Base-by-base conservation (phyloP, 2,797 vertebrate genomes). In the Esox lucius region DNA sequence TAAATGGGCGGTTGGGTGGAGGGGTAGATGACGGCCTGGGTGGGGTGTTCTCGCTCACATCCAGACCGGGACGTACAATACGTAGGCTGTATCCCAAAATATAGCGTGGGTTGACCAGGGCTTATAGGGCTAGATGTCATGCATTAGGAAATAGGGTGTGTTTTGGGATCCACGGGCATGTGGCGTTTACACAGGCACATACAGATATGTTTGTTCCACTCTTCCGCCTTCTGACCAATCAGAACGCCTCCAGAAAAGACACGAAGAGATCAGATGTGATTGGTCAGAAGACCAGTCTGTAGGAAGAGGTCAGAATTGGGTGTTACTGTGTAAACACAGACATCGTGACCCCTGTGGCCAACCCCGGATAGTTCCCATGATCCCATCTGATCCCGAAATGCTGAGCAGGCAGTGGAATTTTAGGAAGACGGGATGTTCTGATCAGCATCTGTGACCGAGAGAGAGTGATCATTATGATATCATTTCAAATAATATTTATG, bases 341-440 rank as follows among this genome's bases (percentile, higher is more conserved):
- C 74, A 70, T 22, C 35, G 65, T 24, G 51, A 35, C 67, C 42
- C 39, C 26, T 16, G 80, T 56, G 76, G 84, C n/a, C 78, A 78
- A 82, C 85, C 83, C 65, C 81, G 88, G 88, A 81, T 86, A 88
- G 89, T 93, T 92, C 91, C 87, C 91, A 93, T 86, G 90, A 90
- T 87, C 87, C 80, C 65, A 17, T 74, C 49, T 56, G 59, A 72
- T 76, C 73, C 80, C 78, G 5, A 35, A 46, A 67, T 56, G 49
- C 24, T 79, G 17, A 42, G 64, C 35, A 31, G 51, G 69, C 62
- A 75, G 73, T 53, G 49, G 49, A 53, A 53, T 19, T 53, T 53
- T 48, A 48, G 12, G 62, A 28, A 33, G 71, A 65, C 11, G 28
- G 12, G 26, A 28, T 61, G 9, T 62, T 62, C 24, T 15, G 26